Evolutionary conservation across 2,888 invertebrate species (phyloP).

Genomic region (Mythimna albipuncta): DNA sequence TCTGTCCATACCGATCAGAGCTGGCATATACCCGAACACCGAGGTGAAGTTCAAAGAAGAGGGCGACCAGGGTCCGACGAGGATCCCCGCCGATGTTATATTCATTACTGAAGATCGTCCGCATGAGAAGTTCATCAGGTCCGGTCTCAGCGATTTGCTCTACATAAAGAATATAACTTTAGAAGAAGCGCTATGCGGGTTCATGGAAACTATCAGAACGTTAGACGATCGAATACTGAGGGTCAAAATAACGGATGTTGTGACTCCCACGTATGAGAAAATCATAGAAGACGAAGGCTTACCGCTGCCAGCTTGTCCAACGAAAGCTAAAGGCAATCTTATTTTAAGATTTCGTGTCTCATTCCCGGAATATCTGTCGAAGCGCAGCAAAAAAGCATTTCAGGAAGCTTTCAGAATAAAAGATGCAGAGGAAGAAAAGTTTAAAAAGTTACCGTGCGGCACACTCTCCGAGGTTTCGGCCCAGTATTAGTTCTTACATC

Average conservation of each 20-base stretch:
- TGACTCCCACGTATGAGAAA: constrained; percentile 93
- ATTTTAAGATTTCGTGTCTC: constrained; percentile 92
- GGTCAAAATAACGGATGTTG: constrained; percentile 93
- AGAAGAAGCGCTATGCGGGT: constrained; percentile 93
- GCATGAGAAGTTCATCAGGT: constrained; percentile 92
- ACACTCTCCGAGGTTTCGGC: constrained; percentile 64
- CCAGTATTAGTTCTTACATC: neutral
- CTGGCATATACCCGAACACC: constrained; percentile 94
- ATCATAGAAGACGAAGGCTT: constrained; percentile 93
- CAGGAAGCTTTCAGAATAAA: constrained; percentile 81
- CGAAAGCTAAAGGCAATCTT: constrained; percentile 92
- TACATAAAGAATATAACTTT: constrained; percentile 91
- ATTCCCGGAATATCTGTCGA: constrained; percentile 86
- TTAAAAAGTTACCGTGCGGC: constrained; percentile 81
- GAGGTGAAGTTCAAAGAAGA: constrained; percentile 94
- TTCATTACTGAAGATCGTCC: constrained; percentile 94
- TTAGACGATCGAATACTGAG: constrained; percentile 93
- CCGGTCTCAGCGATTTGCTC: constrained; percentile 92
- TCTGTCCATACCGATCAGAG: constrained; percentile 93
- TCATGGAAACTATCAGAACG: constrained; percentile 92
- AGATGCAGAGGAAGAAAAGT: constrained; percentile 80
- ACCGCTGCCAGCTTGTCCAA: constrained; percentile 91
- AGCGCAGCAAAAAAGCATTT: constrained; percentile 83
- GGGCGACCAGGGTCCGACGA: constrained; percentile 94
- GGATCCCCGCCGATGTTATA: constrained; percentile 94